Evolutionary conservation across 2,888 invertebrate species (phyloP).

Genomic region (Petrophora chlorosata): DNA sequence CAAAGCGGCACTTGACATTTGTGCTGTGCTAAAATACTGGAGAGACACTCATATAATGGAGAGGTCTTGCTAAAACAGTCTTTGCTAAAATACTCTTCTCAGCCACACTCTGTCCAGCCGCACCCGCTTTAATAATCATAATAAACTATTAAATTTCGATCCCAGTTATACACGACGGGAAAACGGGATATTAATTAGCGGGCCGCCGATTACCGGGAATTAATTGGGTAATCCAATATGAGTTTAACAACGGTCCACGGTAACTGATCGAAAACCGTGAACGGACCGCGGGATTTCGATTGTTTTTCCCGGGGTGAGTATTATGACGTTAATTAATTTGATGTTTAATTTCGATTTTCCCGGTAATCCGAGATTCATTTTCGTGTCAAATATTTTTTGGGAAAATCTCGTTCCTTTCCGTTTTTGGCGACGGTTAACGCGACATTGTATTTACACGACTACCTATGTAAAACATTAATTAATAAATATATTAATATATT

Average conservation of each 20-base stretch:
- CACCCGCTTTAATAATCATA: no score
- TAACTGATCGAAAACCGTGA: constrained; percentile 17
- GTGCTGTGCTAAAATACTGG: no score
- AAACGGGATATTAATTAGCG: constrained; percentile 45
- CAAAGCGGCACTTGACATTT: no score
- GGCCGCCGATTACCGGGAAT: constrained; percentile 65
- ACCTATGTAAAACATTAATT: no score
- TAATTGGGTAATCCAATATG: constrained; percentile 77
- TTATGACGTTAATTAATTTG: constrained; percentile 31
- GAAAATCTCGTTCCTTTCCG: neutral
- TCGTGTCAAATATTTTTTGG: neutral
- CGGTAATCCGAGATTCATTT: constrained; percentile 16
- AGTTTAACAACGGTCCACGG: constrained; percentile 54
- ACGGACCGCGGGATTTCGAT: constrained; percentile 22
- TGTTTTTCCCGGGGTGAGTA: constrained; percentile 25
- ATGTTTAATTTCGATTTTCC: constrained; percentile 30
- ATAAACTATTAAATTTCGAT: constrained; percentile 68
- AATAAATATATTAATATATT: no score
- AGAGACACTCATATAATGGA: no score
- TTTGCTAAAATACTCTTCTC: no score
- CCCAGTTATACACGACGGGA: constrained; percentile 30
- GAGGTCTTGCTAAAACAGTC: no score
- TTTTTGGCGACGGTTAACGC: no score
- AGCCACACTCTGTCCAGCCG: no score
- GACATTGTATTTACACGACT: no score